These are phyloP conservation scores for Ophioninae sp. DNA, from an alignment of 2,888 invertebrate genomes.

Conservation along the genomic window DNA sequence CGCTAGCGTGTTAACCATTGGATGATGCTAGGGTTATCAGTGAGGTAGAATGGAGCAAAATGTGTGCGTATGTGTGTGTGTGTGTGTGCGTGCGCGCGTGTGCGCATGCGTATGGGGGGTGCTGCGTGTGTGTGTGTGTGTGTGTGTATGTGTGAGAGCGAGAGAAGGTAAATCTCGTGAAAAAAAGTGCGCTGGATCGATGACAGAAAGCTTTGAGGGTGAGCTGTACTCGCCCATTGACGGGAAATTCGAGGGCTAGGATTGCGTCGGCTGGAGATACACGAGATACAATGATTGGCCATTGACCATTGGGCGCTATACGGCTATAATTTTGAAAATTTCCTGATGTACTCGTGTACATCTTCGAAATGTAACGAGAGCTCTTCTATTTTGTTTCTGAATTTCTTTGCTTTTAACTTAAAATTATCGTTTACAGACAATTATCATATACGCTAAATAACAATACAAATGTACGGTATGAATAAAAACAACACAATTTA, in stretches of 20 bases:
- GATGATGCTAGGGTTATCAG: slow-evolving; percentile 39
- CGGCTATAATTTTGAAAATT: not conserved
- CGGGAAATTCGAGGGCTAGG: slow-evolving; percentile 33
- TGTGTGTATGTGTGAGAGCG: not conserved
- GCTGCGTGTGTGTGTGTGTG: too few relatives aligned
- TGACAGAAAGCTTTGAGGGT: slow-evolving; percentile 39
- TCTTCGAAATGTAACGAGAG: not conserved
- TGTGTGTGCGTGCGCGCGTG: too few relatives aligned
- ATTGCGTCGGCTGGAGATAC: not conserved
- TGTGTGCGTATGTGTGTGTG: too few relatives aligned
- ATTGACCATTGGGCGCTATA: not conserved
- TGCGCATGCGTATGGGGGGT: not conserved
- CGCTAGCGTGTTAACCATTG: slow-evolving; percentile 57
- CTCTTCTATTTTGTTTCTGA: not conserved
- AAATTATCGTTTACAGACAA: not conserved
- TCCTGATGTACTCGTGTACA: not conserved
- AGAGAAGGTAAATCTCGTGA: slow-evolving; percentile 41
- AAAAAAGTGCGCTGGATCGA: slow-evolving; percentile 21
- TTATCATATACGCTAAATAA: not conserved
- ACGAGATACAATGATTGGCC: slow-evolving; percentile 24
- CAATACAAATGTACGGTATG: not conserved
- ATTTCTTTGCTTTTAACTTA: not conserved
- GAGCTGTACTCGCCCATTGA: slow-evolving; percentile 28
- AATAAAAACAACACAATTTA: not conserved
- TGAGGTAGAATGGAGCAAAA: not conserved